phyloP scores from a whole-genome alignment of 2,113 vertebrate genomes.

The Thomomys bottae region DNA sequence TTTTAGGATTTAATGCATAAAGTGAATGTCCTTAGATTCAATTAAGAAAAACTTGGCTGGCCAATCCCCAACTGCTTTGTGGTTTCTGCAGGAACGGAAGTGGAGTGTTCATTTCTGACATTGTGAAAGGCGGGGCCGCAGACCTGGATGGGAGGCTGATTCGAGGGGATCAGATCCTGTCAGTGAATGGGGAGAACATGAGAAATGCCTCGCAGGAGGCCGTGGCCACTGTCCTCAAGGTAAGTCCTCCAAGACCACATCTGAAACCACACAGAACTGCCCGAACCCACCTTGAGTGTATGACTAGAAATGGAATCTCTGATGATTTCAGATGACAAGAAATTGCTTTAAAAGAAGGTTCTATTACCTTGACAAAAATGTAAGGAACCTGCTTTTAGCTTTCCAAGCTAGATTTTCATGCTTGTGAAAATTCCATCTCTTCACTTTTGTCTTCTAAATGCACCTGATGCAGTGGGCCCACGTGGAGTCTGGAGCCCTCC shows the following conservation, averaged over 20 bases:
- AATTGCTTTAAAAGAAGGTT: constrained; percentile 29
- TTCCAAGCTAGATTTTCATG: background rate
- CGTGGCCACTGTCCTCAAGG: constrained; percentile 95
- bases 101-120: constrained; percentile 97
- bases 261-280: background rate
- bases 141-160: constrained; percentile 96
- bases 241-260: constrained; percentile 70
- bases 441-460: background rate
- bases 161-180: constrained; percentile 97
- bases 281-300: background rate
- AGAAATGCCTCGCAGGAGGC: constrained; percentile 93
- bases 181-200: constrained; percentile 94
- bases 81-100: constrained; percentile 87
- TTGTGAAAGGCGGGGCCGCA: constrained; percentile 96
- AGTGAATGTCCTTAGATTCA: background rate
- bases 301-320: constrained; percentile 3
- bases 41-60: constrained; percentile 69
- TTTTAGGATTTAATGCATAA: background rate
- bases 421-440: background rate
- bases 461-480: background rate
- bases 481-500: background rate
- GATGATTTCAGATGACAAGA: background rate
- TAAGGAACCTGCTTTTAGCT: background rate
- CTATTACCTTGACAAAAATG: background rate
- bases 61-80: constrained; percentile 81